A percentile compares a stretch with the other conserved stretches of the same genome.
These are phyloP conservation scores for Hyperopisus bebe DNA, from an alignment of 2,113 vertebrate genomes.

Conservation along the genomic window DNA sequence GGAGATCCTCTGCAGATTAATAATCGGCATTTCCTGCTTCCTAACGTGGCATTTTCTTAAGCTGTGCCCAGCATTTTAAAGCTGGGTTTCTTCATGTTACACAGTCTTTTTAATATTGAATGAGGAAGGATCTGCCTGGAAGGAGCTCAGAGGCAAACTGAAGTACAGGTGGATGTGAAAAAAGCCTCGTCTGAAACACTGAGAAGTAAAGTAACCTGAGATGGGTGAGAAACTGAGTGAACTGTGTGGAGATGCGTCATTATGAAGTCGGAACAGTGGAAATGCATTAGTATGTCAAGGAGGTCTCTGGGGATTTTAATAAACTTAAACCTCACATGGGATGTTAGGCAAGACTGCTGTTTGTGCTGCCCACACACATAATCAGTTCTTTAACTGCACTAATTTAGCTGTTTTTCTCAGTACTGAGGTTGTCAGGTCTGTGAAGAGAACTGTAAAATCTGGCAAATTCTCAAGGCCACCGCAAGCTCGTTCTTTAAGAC, in stretches of 20 bases:
- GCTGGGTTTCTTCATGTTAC: not conserved
- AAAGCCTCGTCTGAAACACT: not conserved
- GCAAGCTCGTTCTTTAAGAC: not conserved
- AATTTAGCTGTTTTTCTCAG: not conserved
- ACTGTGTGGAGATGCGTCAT: not conserved
- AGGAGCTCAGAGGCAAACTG: not conserved
- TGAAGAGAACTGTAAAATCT: not conserved
- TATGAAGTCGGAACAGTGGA: not conserved
- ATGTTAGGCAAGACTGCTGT: not conserved
- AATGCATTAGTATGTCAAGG: not conserved
- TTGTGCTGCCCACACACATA: not conserved
- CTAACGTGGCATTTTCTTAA: slow-evolving; percentile 14
- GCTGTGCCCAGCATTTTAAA: not conserved
- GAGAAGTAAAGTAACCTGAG: not conserved
- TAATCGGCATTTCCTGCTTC: slow-evolving; percentile 14
- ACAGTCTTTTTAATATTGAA: not conserved
- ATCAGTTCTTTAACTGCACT: not conserved
- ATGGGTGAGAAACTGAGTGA: not conserved
- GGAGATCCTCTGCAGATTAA: not conserved
- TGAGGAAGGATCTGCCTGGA: not conserved
- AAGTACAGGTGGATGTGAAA: not conserved
- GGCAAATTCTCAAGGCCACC: not conserved
- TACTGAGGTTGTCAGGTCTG: not conserved
- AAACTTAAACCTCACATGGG: not conserved
- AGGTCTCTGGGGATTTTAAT: not conserved